Evolutionary conservation across 2,888 invertebrate species (phyloP), one percentile per base, ranked within the genome.

Genomic region (Amorpha juglandis): DNA sequence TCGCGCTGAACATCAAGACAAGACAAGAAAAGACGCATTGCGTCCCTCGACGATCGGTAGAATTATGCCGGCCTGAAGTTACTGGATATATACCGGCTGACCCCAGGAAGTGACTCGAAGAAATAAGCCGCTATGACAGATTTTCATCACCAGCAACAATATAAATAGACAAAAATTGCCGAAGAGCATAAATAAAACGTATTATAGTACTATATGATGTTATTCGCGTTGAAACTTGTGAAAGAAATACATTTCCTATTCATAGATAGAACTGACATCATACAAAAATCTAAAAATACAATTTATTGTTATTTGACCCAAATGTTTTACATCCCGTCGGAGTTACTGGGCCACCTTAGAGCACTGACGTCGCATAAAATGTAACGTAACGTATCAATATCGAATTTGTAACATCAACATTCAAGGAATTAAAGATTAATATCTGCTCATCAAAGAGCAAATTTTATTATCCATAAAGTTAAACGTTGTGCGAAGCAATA

Each of bases 391-490:
- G 67, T 33, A 65, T 69, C 73, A 73, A 70, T 73, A 69, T 63
- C 68, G 71, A 67, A 70, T 63, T 63, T 52, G n/a, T 48, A 66
- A 70, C 63, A 74, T 74, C 67, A 75, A 62, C 51, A 62, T 67
- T 68, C 72, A 73, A 67, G 64, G 67, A 70, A 75, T 65, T 63
- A 64, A 51, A 53, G 6, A 68, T 70, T 71, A 69, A 70, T 75
- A 35, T 68, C 66, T 50, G 58, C 69, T 69, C 64, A 74, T 68
- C 63, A 71, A 73, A 69, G 67, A 66, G 19, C 51, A 63, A 69
- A 71, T 53, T 75, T 75, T 73, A 77, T 71, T 68, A 71, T 14
- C 65, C 68, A 68, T 75, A 70, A 74, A 71, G 65, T 72, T 68
- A 51, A 69, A 72, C 66, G 72, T 72, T 71, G 69, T 68, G 67